Evolutionary conservation across 2,113 vertebrate species (phyloP).

Genomic region (Sprattus sprattus): DNA sequence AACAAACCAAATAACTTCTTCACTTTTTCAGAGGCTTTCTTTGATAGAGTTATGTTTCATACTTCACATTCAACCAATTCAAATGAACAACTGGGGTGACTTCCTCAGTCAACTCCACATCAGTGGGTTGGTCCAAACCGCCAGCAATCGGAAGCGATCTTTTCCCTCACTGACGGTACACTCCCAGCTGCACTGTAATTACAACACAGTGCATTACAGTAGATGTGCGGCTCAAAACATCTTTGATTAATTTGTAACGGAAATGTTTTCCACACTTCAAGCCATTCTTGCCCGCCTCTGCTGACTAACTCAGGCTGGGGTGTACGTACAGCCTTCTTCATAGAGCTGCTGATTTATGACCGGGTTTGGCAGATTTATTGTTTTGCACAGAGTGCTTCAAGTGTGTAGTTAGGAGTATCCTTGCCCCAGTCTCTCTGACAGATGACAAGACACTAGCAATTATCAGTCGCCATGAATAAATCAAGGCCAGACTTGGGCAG

Average conservation of each 20-base stretch:
- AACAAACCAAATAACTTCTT: neutral
- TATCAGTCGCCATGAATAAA: conserved; percentile 53
- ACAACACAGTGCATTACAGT: neutral
- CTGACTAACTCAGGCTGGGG: conserved; percentile 34
- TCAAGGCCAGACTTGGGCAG: conserved; percentile 37
- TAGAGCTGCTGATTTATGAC: conserved; percentile 40
- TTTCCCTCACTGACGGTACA: neutral
- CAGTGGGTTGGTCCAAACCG: neutral
- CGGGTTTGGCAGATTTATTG: conserved; percentile 48
- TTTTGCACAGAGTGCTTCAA: conserved; percentile 34
- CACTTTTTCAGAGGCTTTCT: neutral
- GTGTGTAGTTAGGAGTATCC: conserved; percentile 39
- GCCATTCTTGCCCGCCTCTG: conserved; percentile 20
- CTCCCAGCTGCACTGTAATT: conserved; percentile 33
- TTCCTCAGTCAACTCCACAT: neutral
- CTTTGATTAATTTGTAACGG: conserved; percentile 36
- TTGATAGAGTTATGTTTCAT: neutral
- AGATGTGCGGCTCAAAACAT: neutral
- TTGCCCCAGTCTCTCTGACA: conserved; percentile 37
- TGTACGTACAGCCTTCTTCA: conserved; percentile 8
- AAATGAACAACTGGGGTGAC: neutral
- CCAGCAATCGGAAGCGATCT: conserved; percentile 26
- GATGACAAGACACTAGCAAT: conserved; percentile 48
- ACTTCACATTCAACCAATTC: neutral
- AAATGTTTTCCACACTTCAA: conserved; percentile 35